Percentiles rank a stretch among this genome's conserved stretches.
Evolutionary conservation across 2,797 vertebrate genomes (phyloP).

Genomic region (Myotis vivesi): DNA sequence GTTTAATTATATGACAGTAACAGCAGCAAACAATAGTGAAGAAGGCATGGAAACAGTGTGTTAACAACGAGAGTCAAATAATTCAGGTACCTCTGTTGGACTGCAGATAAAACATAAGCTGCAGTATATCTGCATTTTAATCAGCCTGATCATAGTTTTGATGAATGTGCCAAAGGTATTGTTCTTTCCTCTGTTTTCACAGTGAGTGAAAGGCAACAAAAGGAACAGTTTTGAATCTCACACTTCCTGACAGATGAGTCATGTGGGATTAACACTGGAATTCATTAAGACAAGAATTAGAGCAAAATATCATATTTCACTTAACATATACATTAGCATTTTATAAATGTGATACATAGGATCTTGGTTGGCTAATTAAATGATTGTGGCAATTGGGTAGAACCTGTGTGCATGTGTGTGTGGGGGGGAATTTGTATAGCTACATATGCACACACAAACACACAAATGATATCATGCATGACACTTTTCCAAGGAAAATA

Average conservation of each 20-base stretch:
- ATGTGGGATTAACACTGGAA: constrained; percentile 67
- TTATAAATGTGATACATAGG: constrained; percentile 10
- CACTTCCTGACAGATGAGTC: constrained; percentile 75
- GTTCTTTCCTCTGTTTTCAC: constrained; percentile 71
- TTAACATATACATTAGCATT: constrained; percentile 24
- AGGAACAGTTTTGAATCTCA: constrained; percentile 71
- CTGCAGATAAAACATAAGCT: constrained; percentile 75
- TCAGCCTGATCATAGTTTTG: constrained; percentile 78
- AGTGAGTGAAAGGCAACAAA: constrained; percentile 77
- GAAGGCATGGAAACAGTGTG: constrained; percentile 44
- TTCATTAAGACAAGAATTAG: constrained; percentile 55
- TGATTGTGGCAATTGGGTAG: background rate
- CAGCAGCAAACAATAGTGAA: constrained; percentile 63
- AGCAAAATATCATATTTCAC: constrained; percentile 23
- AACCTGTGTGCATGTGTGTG: background rate
- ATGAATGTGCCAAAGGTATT: constrained; percentile 76
- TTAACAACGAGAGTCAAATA: constrained; percentile 74
- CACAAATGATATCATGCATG: background rate
- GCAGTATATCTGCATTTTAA: constrained; percentile 79
- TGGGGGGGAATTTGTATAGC: background rate
- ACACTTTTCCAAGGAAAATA: background rate
- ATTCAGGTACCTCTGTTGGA: constrained; percentile 64
- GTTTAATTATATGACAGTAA: constrained; percentile 66
- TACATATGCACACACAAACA: background rate
- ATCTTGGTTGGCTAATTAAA: constrained; percentile 6